These are phyloP conservation scores for Prietella phreatophila DNA, from an alignment of 2,113 vertebrate genomes.

Conservation along the genomic window DNA sequence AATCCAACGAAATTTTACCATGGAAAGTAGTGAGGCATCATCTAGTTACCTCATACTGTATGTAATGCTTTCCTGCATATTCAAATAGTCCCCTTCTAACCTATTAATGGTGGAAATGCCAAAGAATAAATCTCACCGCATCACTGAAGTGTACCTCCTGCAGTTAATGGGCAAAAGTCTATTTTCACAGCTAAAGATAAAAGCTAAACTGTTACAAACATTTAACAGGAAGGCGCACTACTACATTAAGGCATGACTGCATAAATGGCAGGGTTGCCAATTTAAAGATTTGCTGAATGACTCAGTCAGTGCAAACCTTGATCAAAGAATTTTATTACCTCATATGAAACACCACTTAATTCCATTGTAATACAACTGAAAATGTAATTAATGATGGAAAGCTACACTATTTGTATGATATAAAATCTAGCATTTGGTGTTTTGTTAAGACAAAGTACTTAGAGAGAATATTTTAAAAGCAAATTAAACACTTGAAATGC, in stretches of 20 bases:
- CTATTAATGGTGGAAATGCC: slow-evolving; percentile 44
- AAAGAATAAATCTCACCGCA: slow-evolving; percentile 34
- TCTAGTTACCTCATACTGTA: slow-evolving; percentile 29
- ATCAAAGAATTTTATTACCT: slow-evolving; percentile 39
- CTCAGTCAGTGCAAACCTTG: slow-evolving; percentile 22
- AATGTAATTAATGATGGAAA: slow-evolving; percentile 21
- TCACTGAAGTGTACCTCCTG: slow-evolving; percentile 37
- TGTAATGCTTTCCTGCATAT: slow-evolving; percentile 27
- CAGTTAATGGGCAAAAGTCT: slow-evolving; percentile 37
- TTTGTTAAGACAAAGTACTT: neutral
- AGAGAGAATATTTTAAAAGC: neutral
- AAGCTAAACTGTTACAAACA: slow-evolving; percentile 16
- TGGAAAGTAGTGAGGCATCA: slow-evolving; percentile 2
- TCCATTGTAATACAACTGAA: slow-evolving; percentile 1
- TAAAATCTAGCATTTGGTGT: slow-evolving; percentile 7
- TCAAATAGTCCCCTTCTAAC: slow-evolving; percentile 29
- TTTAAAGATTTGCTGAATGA: slow-evolving; percentile 29
- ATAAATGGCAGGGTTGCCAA: slow-evolving; percentile 26
- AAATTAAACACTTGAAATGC: neutral
- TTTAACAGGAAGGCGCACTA: neutral
- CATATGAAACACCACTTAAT: neutral
- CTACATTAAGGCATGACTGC: slow-evolving; percentile 6
- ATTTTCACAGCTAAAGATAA: slow-evolving; percentile 36
- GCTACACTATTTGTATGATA: slow-evolving; percentile 14
- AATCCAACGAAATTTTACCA: neutral